phyloP scores from a whole-genome alignment of 2,113 vertebrate genomes.

The Engystomops pustulosus region DNA sequence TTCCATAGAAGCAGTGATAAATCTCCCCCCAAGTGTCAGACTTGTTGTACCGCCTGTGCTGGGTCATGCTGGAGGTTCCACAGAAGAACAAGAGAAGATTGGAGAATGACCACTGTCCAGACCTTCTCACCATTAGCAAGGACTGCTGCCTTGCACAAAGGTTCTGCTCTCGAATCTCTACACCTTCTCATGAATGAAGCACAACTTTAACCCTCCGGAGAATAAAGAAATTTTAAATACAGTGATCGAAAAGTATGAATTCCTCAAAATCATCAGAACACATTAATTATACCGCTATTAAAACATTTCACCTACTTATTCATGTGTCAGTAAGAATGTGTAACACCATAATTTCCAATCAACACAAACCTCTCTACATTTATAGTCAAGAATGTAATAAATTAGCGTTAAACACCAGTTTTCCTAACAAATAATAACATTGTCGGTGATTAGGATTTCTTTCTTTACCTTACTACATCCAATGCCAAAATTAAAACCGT shows the following conservation, averaged over 20 bases:
- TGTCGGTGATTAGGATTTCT: not conserved
- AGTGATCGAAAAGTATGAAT: not conserved
- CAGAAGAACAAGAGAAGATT: too few species aligned
- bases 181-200: too few species aligned
- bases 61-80: too few species aligned
- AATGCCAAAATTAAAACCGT: slow-evolving; percentile 7
- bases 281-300: not conserved
- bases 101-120: too few species aligned
- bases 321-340: not conserved
- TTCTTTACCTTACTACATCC: not conserved
- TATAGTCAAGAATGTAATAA: not conserved
- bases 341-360: slow-evolving; percentile 38
- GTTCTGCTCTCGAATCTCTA: too few species aligned
- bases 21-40: too few species aligned
- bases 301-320: slow-evolving; percentile 4
- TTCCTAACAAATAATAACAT: not conserved
- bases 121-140: too few species aligned
- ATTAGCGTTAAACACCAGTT: slow-evolving; percentile 8
- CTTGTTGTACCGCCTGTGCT: too few species aligned
- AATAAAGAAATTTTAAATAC: not conserved
- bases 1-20: too few species aligned
- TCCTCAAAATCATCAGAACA: not conserved
- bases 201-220: not conserved
- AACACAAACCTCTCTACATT: not conserved
- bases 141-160: too few species aligned